Evolutionary conservation across 2,888 invertebrate genomes (phyloP).

Genomic region (Leucophenga montana): DNA sequence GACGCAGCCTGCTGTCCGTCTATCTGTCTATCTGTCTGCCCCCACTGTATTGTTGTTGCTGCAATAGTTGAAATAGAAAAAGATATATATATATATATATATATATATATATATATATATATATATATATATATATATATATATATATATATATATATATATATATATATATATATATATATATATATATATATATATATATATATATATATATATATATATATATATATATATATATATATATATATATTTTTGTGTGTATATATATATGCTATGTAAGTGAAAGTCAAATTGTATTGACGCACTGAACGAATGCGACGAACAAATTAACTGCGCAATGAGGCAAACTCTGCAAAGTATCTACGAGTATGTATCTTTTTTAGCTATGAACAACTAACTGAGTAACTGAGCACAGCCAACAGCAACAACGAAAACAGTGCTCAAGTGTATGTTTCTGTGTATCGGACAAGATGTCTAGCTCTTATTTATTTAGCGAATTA

Average conservation of each 20-base stretch:
- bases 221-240: not conserved
- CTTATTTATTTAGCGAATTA: slow-evolving; percentile 52
- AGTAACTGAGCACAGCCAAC: slow-evolving; percentile 4
- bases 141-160: not conserved
- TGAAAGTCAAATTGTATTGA: slow-evolving; percentile 66
- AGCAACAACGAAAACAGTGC: too few relatives aligned
- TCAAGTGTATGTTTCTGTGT: slow-evolving; percentile 1
- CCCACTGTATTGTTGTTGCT: slow-evolving; percentile 8
- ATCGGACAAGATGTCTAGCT: slow-evolving; percentile 28
- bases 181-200: not conserved
- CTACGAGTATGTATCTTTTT: not conserved
- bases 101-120: slow-evolving; percentile 4
- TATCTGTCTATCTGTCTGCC: not conserved
- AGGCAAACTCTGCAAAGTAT: slow-evolving; percentile 48
- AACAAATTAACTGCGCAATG: slow-evolving; percentile 68
- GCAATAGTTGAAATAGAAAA: not conserved
- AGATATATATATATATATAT: not conserved
- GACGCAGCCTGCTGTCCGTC: not conserved
- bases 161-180: not conserved
- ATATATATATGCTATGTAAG: slow-evolving; percentile 44
- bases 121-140: slow-evolving; percentile 5
- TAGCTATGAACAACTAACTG: slow-evolving; percentile 4
- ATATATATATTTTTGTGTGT: too few relatives aligned
- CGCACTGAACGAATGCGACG: slow-evolving; percentile 64
- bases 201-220: not conserved